Conservation (phyloP, 1,140 invertebrate species). For the Apis laboriosa region DNA sequence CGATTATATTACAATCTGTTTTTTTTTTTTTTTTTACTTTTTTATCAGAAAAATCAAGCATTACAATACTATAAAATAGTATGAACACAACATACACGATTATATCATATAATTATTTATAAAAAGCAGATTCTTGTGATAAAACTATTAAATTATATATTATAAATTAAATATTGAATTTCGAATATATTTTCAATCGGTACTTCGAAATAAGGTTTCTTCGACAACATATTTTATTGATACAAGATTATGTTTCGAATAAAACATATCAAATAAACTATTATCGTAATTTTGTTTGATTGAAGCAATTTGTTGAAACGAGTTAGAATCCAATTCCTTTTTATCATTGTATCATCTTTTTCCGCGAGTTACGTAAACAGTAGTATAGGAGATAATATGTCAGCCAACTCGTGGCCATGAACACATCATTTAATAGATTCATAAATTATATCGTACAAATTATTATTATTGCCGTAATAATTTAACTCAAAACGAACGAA, state of each 20-base stretch:
- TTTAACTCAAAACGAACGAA: neutral
- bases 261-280: neutral
- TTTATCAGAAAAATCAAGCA: too few species aligned
- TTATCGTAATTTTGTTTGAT: conserved; percentile 1
- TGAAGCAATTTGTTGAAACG: neutral
- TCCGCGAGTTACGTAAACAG: conserved; percentile 5
- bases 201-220: too few species aligned
- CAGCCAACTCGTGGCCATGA: neutral
- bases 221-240: neutral
- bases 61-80: too few species aligned
- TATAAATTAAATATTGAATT: too few species aligned
- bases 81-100: too few species aligned
- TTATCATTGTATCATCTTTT: neutral
- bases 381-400: neutral
- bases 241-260: neutral
- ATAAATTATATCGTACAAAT: neutral
- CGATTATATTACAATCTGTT: too few species aligned
- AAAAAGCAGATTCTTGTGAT: too few species aligned
- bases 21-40: too few species aligned
- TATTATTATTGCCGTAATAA: neutral
- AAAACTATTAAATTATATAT: too few species aligned
- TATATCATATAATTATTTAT: too few species aligned
- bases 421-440: neutral
- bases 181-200: too few species aligned
- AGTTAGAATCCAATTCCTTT: neutral